phyloP scores from a whole-genome alignment of 2,113 vertebrate species.

The human (Homo sapiens) region GRCh38 chr13:42926001-42926500 shows the following conservation, averaged over 20 bases:
- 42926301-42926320: neutral
- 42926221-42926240: neutral
- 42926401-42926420: constrained; percentile 81
- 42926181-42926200: neutral
- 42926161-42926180: neutral
- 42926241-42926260: neutral
- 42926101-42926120: neutral
- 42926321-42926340: constrained; percentile 78
- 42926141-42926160: neutral
- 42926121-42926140: neutral
- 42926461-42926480: constrained; percentile 61
- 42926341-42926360: constrained; percentile 46
- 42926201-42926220: neutral
- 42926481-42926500: constrained; percentile 66
- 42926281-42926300: neutral
- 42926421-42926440: constrained; percentile 80
- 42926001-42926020: no score
- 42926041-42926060: no score
- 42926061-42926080: no score
- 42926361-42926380: constrained; percentile 61
- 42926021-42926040: no score
- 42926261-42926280: neutral
- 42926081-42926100: neutral
- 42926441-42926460: constrained; percentile 79
- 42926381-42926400: constrained; percentile 23